phyloP scores from a whole-genome alignment of 1,140 invertebrate genomes.

The Lepidurus couesii region DNA sequence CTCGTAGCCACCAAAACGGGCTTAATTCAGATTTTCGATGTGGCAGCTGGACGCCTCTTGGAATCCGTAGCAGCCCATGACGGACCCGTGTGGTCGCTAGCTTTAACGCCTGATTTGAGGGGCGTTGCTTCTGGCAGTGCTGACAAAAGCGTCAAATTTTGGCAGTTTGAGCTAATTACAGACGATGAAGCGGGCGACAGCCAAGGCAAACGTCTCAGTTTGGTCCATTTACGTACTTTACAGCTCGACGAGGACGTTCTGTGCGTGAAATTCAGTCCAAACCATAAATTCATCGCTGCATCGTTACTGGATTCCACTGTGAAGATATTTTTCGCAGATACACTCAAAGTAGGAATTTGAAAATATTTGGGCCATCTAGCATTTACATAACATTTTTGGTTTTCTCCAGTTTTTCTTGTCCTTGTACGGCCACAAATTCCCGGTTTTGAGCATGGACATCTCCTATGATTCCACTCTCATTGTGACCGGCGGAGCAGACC shows the following conservation, averaged over 20 bases:
- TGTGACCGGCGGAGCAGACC: constrained; percentile 88
- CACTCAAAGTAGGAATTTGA: constrained; percentile 68
- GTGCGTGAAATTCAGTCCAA: constrained; percentile 73
- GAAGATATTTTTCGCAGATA: constrained; percentile 91
- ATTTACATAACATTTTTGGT: constrained; percentile 36
- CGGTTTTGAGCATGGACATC: constrained; percentile 89
- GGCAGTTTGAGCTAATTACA: constrained; percentile 82
- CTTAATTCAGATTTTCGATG: constrained; percentile 77
- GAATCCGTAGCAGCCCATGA: constrained; percentile 71
- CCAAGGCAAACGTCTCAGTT: constrained; percentile 65
- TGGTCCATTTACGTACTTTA: constrained; percentile 71
- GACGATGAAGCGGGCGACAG: constrained; percentile 49
- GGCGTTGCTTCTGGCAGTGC: constrained; percentile 78
- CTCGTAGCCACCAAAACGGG: constrained; percentile 84
- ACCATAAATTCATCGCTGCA: constrained; percentile 82
- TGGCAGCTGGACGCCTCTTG: constrained; percentile 66
- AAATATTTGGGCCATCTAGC: not conserved
- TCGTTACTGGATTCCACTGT: constrained; percentile 88
- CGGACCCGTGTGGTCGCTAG: constrained; percentile 69
- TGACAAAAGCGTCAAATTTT: constrained; percentile 88
- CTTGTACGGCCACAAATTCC: constrained; percentile 93
- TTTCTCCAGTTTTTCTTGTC: constrained; percentile 80
- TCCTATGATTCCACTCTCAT: constrained; percentile 83
- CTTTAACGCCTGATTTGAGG: constrained; percentile 64
- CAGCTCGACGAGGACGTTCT: constrained; percentile 81